These are phyloP conservation scores for Phoebastria nigripes DNA, from an alignment of 2,797 vertebrate species.

Conservation along the genomic window DNA sequence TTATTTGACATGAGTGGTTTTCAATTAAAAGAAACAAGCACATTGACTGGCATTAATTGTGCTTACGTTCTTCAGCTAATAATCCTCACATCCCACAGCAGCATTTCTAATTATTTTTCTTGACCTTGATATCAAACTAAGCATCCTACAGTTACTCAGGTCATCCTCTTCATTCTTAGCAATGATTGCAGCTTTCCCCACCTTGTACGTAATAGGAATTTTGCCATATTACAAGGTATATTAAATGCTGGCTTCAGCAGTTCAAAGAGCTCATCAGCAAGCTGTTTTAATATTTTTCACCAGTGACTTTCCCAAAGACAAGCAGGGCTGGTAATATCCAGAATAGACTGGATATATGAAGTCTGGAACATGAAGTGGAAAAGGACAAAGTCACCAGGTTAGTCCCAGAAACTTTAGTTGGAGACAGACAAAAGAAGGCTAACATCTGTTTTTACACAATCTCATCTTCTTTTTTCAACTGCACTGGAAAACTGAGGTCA, in stretches of 20 bases:
- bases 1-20: slow-evolving; percentile 42
- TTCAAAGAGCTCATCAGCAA: not conserved
- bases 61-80: not conserved
- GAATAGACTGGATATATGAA: not conserved
- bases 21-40: slow-evolving; percentile 20
- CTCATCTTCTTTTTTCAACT: not conserved
- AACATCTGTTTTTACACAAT: not conserved
- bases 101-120: not conserved
- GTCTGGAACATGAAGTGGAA: not conserved
- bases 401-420: not conserved
- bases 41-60: slow-evolving; percentile 19
- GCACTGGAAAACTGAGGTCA: not conserved
- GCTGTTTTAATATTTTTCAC: not conserved
- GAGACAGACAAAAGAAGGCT: not conserved
- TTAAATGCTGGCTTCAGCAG: not conserved
- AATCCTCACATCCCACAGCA: not conserved
- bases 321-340: not conserved
- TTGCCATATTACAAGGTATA: not conserved
- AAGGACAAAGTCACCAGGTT: not conserved
- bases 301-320: not conserved
- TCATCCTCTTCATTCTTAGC: not conserved
- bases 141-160: not conserved
- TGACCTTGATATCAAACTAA: slow-evolving; percentile 13
- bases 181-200: not conserved
- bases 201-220: not conserved